A percentile compares a stretch with the other conserved stretches of the same genome.
Conservation (phyloP, 2,888 invertebrate genomes). For the Ormia ochracea region DNA sequence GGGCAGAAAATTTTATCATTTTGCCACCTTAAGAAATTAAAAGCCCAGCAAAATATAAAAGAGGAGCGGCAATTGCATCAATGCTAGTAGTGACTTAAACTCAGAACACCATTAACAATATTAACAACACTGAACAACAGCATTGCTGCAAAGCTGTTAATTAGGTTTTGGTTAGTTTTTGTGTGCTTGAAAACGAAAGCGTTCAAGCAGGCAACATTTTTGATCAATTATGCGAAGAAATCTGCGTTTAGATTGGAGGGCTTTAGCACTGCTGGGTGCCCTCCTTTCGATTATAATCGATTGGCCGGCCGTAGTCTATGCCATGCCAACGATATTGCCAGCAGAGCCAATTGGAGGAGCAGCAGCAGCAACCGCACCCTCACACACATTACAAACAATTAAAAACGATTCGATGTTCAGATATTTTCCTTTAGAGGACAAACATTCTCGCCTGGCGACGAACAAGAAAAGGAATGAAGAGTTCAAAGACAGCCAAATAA, state of each 20-base stretch:
- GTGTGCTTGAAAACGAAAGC: slow-evolving; percentile 34
- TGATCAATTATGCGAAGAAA: slow-evolving; percentile 75
- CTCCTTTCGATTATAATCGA: slow-evolving; percentile 76
- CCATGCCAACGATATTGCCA: slow-evolving; percentile 71
- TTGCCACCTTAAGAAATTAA: slow-evolving; percentile 36
- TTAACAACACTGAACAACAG: background rate
- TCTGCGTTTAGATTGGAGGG: slow-evolving; percentile 75
- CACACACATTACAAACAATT: slow-evolving; percentile 48
- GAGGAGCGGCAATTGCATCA: slow-evolving; percentile 17
- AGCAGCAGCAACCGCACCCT: slow-evolving; percentile 29
- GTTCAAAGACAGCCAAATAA: slow-evolving; percentile 12
- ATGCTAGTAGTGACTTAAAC: slow-evolving; percentile 6
- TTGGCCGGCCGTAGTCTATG: slow-evolving; percentile 72
- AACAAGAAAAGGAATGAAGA: slow-evolving; percentile 20
- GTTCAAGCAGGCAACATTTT: slow-evolving; percentile 51
- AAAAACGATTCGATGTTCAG: slow-evolving; percentile 55
- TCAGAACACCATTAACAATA: too few relatives aligned
- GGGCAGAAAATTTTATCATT: slow-evolving; percentile 41
- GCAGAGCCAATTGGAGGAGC: slow-evolving; percentile 48
- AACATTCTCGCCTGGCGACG: background rate
- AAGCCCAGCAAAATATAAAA: background rate
- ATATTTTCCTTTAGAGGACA: slow-evolving; percentile 19
- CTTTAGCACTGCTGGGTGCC: slow-evolving; percentile 78
- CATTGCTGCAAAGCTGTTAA: slow-evolving; percentile 36
- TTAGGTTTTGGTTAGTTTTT: slow-evolving; percentile 43